phyloP scores from a whole-genome alignment of 2,113 vertebrate species.

The Oxyruncus cristatus region DNA sequence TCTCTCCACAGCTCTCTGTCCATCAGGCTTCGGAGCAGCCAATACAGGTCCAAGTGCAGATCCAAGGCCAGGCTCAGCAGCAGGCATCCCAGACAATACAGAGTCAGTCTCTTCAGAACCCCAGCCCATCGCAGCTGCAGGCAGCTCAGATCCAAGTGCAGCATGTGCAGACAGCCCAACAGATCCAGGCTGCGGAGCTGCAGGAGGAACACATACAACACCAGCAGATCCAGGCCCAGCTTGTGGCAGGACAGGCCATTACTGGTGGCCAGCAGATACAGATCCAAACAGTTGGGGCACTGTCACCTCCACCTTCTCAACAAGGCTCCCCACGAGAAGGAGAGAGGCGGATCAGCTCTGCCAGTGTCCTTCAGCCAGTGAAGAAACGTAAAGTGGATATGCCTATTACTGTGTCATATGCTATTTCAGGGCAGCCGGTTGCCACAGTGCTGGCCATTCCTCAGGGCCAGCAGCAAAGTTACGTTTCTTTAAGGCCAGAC shows the following conservation, averaged over 20 bases:
- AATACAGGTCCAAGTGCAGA: constrained; percentile 97
- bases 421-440: constrained; percentile 94
- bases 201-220: constrained; percentile 94
- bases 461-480: constrained; percentile 95
- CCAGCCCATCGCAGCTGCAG: constrained; percentile 85
- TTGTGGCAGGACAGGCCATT: constrained; percentile 88
- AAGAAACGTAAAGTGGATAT: constrained; percentile 99
- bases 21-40: constrained; percentile 90
- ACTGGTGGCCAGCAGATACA: constrained; percentile 93
- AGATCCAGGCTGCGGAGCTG: constrained; percentile 90
- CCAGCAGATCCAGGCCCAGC: constrained; percentile 95
- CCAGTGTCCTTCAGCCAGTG: constrained; percentile 93
- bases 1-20: constrained; percentile 89
- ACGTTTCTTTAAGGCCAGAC: constrained; percentile 94
- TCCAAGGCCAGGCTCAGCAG: constrained; percentile 90
- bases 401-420: constrained; percentile 93
- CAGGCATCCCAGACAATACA: constrained; percentile 79
- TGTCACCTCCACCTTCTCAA: constrained; percentile 84
- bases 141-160: constrained; percentile 86
- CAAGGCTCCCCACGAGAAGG: constrained; percentile 89
- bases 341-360: constrained; percentile 84
- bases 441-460: constrained; percentile 96
- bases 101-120: constrained; percentile 81
- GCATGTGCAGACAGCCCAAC: constrained; percentile 83
- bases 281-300: constrained; percentile 92